Evolutionary conservation across 2,888 invertebrate genomes (phyloP).

Genomic region (Argyra leucocephala): DNA sequence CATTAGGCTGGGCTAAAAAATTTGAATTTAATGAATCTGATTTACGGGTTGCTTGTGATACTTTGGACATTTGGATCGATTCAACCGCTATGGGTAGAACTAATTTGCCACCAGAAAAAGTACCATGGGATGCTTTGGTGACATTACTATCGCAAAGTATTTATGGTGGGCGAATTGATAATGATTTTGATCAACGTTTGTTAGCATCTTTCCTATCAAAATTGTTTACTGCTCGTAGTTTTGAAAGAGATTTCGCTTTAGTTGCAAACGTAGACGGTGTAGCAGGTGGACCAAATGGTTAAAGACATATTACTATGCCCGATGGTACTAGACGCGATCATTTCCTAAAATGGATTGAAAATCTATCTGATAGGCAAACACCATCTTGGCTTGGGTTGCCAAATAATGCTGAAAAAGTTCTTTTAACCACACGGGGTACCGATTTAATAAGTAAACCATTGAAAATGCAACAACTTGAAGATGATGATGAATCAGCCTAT

Average conservation of each 20-base stretch:
- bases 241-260: slow-evolving; percentile 89
- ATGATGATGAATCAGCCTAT: slow-evolving; percentile 84
- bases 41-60: slow-evolving; percentile 93
- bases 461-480: slow-evolving; percentile 94
- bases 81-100: slow-evolving; percentile 94
- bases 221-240: slow-evolving; percentile 89
- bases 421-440: slow-evolving; percentile 74
- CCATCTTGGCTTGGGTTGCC: slow-evolving; percentile 98
- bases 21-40: slow-evolving; percentile 99
- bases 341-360: slow-evolving; percentile 95
- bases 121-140: slow-evolving; percentile 97
- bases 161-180: slow-evolving; percentile 99
- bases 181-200: slow-evolving; percentile 92
- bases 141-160: slow-evolving; percentile 96
- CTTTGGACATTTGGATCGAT: slow-evolving; percentile 97
- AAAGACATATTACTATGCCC: slow-evolving; percentile 89
- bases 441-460: slow-evolving; percentile 88
- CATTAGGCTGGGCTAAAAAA: slow-evolving; percentile 97
- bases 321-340: slow-evolving; percentile 93
- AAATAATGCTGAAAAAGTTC: slow-evolving; percentile 93
- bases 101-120: slow-evolving; percentile 95
- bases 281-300: slow-evolving; percentile 52
- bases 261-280: slow-evolving; percentile 79
- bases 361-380: slow-evolving; percentile 83
- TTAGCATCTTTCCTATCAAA: slow-evolving; percentile 84